phyloP scores from a whole-genome alignment of 2,797 vertebrate species.

The Acanthopagrus latus region DNA sequence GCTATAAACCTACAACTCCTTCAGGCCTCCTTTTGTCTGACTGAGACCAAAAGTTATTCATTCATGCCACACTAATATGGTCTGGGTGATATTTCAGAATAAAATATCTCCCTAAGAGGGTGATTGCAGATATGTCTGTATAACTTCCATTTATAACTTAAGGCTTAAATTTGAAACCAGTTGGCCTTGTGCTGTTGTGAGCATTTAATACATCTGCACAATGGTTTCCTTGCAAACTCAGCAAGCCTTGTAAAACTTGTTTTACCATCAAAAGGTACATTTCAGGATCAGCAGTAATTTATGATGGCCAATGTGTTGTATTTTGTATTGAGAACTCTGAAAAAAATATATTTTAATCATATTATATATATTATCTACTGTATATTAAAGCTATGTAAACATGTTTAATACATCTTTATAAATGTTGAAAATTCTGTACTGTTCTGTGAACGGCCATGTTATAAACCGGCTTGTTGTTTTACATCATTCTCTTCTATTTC shows the following conservation, averaged over 20 bases:
- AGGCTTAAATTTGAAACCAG: neutral
- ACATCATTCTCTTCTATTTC: constrained; percentile 50
- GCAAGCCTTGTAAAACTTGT: neutral
- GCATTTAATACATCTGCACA: too few relatives aligned
- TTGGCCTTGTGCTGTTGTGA: too few relatives aligned
- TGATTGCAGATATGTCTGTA: neutral
- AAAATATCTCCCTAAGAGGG: neutral
- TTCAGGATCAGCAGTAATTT: neutral
- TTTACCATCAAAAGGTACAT: neutral
- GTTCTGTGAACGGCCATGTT: neutral
- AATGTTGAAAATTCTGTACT: neutral
- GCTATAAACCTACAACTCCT: neutral
- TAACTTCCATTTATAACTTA: neutral
- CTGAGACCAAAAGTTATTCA: constrained; percentile 1
- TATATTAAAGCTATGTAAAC: neutral
- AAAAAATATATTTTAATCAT: too few relatives aligned
- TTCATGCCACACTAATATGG: neutral
- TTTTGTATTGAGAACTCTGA: neutral
- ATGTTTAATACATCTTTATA: neutral
- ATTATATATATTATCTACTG: too few relatives aligned
- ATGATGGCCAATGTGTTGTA: neutral
- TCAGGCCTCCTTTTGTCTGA: neutral
- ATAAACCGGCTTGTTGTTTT: constrained; percentile 39
- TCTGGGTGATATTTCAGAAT: neutral
- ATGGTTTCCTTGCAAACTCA: too few relatives aligned